phyloP scores from a whole-genome alignment of 2,888 invertebrate genomes.

The Taphrorychus bicolor region DNA sequence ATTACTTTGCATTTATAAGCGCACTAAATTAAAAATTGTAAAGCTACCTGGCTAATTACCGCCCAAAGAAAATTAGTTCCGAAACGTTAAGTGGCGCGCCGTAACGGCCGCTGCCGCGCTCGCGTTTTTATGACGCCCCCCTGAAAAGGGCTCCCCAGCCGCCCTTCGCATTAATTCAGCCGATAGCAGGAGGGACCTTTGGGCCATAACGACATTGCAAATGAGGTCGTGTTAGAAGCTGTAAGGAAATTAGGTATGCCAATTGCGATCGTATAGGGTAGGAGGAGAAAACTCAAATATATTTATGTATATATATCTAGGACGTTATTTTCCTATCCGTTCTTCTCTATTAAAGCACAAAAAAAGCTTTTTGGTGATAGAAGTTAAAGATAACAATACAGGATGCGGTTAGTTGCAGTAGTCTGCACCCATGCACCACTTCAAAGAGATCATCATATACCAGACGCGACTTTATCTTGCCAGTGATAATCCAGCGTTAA shows the following conservation, averaged over 20 bases:
- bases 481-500: not conserved
- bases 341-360: too few species aligned
- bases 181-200: not conserved
- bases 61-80: constrained; percentile 56
- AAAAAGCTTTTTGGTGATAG: too few species aligned
- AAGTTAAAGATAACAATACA: not conserved
- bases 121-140: constrained; percentile 52
- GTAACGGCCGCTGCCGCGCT: constrained; percentile 41
- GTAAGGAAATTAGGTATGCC: not conserved
- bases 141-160: constrained; percentile 51
- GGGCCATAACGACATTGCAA: constrained; percentile 7
- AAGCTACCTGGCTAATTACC: constrained; percentile 53
- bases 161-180: constrained; percentile 49
- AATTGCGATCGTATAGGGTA: too few species aligned
- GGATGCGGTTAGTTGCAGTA: not conserved
- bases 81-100: constrained; percentile 53
- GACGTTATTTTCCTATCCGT: too few species aligned
- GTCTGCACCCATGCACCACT: not conserved
- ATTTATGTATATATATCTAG: too few species aligned
- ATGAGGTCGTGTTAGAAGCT: constrained; percentile 8
- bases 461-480: not conserved
- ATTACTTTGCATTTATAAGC: constrained; percentile 43
- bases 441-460: not conserved
- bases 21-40: constrained; percentile 46
- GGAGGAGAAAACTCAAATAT: too few species aligned